phyloP scores from a whole-genome alignment of 2,113 vertebrate species.

The Morone chrysops region DNA sequence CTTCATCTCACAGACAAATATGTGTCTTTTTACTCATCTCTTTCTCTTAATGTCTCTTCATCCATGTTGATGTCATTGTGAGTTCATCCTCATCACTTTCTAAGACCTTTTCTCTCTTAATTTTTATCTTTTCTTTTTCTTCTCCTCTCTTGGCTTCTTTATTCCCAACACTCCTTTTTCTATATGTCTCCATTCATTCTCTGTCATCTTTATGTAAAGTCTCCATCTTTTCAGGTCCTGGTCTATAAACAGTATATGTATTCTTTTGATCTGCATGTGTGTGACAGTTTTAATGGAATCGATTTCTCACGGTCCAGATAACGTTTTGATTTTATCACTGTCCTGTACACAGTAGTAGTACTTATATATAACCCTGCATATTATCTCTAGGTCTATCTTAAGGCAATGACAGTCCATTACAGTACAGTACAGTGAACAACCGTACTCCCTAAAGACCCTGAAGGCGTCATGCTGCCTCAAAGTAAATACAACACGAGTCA shows the following conservation, averaged over 20 bases:
- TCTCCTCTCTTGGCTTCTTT: background rate
- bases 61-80: background rate
- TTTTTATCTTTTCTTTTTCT: background rate
- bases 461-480: conserved; percentile 42
- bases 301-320: conserved; percentile 61
- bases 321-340: conserved; percentile 21
- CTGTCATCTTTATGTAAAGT: background rate
- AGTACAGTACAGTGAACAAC: conserved; percentile 31
- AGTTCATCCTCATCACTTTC: background rate
- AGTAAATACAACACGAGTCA: conserved; percentile 30
- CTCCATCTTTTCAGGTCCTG: background rate
- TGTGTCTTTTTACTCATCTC: conserved; percentile 1
- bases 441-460: conserved; percentile 33
- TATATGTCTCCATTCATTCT: background rate
- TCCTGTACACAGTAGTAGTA: background rate
- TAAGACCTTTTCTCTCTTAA: background rate
- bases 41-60: background rate
- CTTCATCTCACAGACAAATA: background rate
- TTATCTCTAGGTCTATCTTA: conserved; percentile 43
- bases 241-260: background rate
- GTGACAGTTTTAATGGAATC: conserved; percentile 12
- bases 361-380: conserved; percentile 39
- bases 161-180: background rate
- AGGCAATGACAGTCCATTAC: conserved; percentile 31
- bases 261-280: conserved; percentile 30